A percentile compares a stretch with the other conserved stretches of the same genome.
phyloP scores from a whole-genome alignment of 2,797 vertebrate species.

The Tapirus indicus region DNA sequence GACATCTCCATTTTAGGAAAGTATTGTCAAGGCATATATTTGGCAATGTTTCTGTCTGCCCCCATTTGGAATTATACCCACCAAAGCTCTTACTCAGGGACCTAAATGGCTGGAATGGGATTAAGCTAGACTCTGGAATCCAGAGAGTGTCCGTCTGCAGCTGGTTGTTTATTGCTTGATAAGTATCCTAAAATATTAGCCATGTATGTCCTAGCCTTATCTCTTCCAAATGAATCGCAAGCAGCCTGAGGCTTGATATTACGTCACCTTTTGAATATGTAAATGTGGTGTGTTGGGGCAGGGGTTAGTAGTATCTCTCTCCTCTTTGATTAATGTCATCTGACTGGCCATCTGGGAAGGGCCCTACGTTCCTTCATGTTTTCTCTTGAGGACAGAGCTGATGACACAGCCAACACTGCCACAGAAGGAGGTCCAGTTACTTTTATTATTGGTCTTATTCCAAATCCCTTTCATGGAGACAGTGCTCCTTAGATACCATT shows the following conservation, averaged over 20 bases:
- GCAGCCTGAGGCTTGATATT: not conserved
- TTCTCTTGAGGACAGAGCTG: not conserved
- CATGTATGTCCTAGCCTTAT: not conserved
- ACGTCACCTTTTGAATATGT: not conserved
- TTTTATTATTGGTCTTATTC: not conserved
- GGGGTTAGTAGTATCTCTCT: not conserved
- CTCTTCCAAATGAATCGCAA: not conserved
- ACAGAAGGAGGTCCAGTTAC: not conserved
- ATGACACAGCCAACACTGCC: not conserved
- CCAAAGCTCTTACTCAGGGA: not conserved
- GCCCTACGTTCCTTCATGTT: not conserved
- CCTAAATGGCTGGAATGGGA: conserved; percentile 16
- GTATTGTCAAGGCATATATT: not conserved
- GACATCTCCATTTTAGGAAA: conserved; percentile 31
- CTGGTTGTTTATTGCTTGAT: conserved; percentile 2
- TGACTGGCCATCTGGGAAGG: not conserved
- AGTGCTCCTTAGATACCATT: not conserved
- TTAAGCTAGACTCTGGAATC: conserved; percentile 3
- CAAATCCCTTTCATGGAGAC: not conserved
- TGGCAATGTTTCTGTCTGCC: not conserved
- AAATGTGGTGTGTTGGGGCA: not conserved
- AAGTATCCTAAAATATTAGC: not conserved
- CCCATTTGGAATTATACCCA: not conserved
- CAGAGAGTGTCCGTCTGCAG: not conserved
- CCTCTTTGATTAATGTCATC: not conserved